phyloP scores from a whole-genome alignment of 1,140 invertebrate genomes.

The Drosophila funebris region DNA sequence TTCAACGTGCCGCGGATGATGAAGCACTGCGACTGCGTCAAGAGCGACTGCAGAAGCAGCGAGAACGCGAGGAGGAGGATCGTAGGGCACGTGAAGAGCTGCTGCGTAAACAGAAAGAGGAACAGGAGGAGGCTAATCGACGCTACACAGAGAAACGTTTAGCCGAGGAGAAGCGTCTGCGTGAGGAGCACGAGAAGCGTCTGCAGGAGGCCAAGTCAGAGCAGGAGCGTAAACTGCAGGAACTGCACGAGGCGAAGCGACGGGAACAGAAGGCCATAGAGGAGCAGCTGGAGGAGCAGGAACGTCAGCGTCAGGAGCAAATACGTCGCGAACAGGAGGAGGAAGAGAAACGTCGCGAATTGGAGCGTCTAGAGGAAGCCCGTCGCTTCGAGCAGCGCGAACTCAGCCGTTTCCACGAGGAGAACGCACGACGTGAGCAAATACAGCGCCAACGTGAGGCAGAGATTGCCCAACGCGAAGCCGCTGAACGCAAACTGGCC shows the following conservation, averaged over 20 bases:
- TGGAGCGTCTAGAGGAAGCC: slow-evolving; percentile 62
- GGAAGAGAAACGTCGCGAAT: slow-evolving; percentile 64
- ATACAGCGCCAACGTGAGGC: slow-evolving; percentile 54
- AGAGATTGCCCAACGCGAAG: slow-evolving; percentile 60
- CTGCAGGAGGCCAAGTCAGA: slow-evolving; percentile 61
- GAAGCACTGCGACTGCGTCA: slow-evolving; percentile 47
- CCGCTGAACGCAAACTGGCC: slow-evolving; percentile 46
- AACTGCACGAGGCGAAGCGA: slow-evolving; percentile 69
- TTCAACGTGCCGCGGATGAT: slow-evolving; percentile 45
- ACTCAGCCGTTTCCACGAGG: slow-evolving; percentile 62
- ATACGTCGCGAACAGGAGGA: slow-evolving; percentile 62
- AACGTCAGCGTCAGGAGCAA: slow-evolving; percentile 62
- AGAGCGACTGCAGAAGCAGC: slow-evolving; percentile 54
- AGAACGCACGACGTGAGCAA: slow-evolving; percentile 59
- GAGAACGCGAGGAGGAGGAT: slow-evolving; percentile 58
- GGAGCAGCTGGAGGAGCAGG: slow-evolving; percentile 57
- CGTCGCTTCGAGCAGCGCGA: slow-evolving; percentile 64
- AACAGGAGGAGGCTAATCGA: slow-evolving; percentile 57
- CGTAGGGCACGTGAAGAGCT: slow-evolving; percentile 48
- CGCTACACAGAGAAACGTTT: slow-evolving; percentile 50
- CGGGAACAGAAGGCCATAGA: slow-evolving; percentile 58
- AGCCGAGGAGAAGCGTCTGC: slow-evolving; percentile 53
- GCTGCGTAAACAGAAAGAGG: slow-evolving; percentile 44
- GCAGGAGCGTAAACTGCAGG: slow-evolving; percentile 60
- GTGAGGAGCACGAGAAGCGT: slow-evolving; percentile 61